Base-by-base conservation (phyloP, 1,140 invertebrate genomes). In the Rhagoletis zephyria region DNA sequence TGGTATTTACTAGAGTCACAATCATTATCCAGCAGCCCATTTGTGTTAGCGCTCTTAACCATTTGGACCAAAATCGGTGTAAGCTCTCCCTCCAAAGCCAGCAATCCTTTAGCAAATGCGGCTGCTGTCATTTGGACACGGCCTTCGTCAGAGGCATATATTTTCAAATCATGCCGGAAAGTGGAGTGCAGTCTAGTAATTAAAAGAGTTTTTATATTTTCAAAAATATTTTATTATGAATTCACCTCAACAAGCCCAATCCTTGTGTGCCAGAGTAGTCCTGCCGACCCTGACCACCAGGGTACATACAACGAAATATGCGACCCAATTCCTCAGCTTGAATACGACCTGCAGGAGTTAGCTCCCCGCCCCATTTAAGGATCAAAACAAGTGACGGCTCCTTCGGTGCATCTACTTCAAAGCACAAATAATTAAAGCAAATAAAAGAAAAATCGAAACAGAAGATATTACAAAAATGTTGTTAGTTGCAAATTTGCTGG, bases 31-130 rank as follows among this genome's bases (percentile, higher is more conserved):
- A 99, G 93, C 12, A 99, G 93, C 4, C 99, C 98, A 94, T 99
- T 99, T 0, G 98, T 99, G 91, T 99, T 99, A 1, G 98, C 98
- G 90, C 97, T 98, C 93, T 99, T 99, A 1, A 99, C 99, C 99
- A 99, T 99, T 94, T 99, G 99, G 14, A 99, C 98, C 16, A 99
- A 94, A 92, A 99, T 99, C 0, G 99, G 99, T 0, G 99, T 99
- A 3, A 99, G 94, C 93, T 99, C 98, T 10, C 99, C 99, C 94
- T 99, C 99, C 60, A 99, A 93, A 0, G 99, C 99, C 0, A 99
- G 93, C 42, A 99, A 93, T 12, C 99, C 98, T 94, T 99, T 99
- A 2, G 99, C 98, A 94, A 99, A 99, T 12, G 99, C 99, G 14
- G 99, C 99, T 0, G 99, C 99, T 0, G 99, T 99, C 98, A 99